These are phyloP conservation scores for Hydropsyche tenuis DNA, from an alignment of 1,140 invertebrate species.

Conservation along the genomic window DNA sequence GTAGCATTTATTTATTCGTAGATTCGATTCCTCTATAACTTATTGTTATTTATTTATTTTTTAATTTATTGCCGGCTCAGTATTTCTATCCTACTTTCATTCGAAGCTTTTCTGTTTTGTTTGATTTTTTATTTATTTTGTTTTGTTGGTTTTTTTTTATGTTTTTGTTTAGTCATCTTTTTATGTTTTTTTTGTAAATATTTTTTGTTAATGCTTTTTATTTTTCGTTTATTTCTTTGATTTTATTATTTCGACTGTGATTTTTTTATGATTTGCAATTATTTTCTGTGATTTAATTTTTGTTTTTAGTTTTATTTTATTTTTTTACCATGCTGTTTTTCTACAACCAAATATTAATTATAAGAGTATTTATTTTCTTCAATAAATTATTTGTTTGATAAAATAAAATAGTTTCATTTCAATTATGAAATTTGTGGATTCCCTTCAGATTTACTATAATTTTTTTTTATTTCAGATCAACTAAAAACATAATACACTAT, in stretches of 20 bases:
- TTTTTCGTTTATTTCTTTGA: neutral
- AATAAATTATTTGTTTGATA: constrained; percentile 24
- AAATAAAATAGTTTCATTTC: too few species aligned
- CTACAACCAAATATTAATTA: constrained; percentile 38
- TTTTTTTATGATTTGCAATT: constrained; percentile 35
- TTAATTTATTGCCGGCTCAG: constrained; percentile 32
- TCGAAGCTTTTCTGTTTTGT: constrained; percentile 1
- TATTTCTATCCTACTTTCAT: constrained; percentile 22
- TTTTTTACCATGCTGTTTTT: constrained; percentile 11
- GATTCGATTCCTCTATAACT: neutral
- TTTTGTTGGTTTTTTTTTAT: constrained; percentile 25
- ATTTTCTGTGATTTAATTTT: constrained; percentile 38
- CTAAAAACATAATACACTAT: too few species aligned
- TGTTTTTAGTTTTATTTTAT: constrained; percentile 35
- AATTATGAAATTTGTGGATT: too few species aligned
- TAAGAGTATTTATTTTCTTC: constrained; percentile 32
- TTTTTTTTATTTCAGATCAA: too few species aligned
- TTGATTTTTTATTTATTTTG: constrained; percentile 37
- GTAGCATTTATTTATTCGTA: constrained; percentile 30
- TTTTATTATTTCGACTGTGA: constrained; percentile 23
- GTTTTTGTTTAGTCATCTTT: constrained; percentile 21
- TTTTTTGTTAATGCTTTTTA: constrained; percentile 37
- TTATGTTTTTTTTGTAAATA: constrained; percentile 37
- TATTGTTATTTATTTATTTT: constrained; percentile 30
- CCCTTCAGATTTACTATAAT: too few species aligned